Evolutionary conservation across 2,888 invertebrate genomes (phyloP), one percentile per base, ranked within the genome.

Genomic region (Troilus luridus): DNA sequence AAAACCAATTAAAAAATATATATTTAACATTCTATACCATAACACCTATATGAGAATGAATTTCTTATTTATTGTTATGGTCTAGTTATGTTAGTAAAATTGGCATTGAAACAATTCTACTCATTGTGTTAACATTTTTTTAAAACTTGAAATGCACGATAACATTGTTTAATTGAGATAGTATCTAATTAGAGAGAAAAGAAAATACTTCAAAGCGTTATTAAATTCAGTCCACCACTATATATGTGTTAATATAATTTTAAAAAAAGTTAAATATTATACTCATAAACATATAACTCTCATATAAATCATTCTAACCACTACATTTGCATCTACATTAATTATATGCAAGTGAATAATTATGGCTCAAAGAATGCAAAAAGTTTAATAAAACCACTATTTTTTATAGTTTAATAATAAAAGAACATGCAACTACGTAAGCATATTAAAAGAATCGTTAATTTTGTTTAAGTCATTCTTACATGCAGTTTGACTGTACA

Each of bases 271-370:
- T 77, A 77, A 24, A 27, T 41, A 85, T 54, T n/a, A 41, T 56
- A 58, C 85, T 85, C 85, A 85, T 56, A 85, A 85, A 85, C 85
- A 85, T 56, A 85, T 56, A 85, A 85, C 85, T 85, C 85, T 85
- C 85, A 85, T 56, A n/a, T 6, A 21, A 11, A 17, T 85, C 56
- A 85, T 85, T 85, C 56, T n/a, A n/a, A 85, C 85, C 11, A 56
- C 85, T 85, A 85, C 6, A n/a, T 56, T 58, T 85, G 56, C 54
- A 85, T 56, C 85, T 85, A 85, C 17, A 41, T 41, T 27, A 77
- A 41, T 77, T 77, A 27, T 41, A 41, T 41, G 27, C 72, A 77
- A 41, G 72, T 77, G 72, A 77, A 77, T 77, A 77, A 77, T 77
- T 77, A 77, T 77, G 7, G 11, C n/a, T 64, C n/a, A 64, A n/a